phyloP scores from a whole-genome alignment of 1,140 invertebrate species.

The Littorina saxatilis region DNA sequence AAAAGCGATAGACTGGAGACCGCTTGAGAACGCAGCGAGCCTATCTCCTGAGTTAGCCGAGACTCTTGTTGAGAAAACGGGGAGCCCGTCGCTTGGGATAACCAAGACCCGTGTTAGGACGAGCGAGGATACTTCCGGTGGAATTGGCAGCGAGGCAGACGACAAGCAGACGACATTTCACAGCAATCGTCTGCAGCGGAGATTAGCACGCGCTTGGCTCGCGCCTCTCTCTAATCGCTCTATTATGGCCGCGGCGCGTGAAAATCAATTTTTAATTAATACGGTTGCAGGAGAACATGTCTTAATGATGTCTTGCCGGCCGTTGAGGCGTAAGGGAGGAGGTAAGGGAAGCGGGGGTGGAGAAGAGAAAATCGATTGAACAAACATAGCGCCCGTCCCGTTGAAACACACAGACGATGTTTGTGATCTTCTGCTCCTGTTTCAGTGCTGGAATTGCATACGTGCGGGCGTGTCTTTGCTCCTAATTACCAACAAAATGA shows the following conservation, averaged over 20 bases:
- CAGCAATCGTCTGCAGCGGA: constrained; percentile 30
- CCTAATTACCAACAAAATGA: no score
- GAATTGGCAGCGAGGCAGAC: not conserved
- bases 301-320: constrained; percentile 21
- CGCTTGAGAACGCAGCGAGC: not conserved
- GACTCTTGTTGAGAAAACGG: constrained; percentile 11
- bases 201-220: constrained; percentile 10
- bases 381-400: not conserved
- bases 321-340: not conserved
- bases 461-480: no score
- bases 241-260: constrained; percentile 23
- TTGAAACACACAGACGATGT: no score
- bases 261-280: constrained; percentile 40
- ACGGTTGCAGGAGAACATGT: constrained; percentile 24
- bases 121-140: constrained; percentile 29
- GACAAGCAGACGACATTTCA: constrained; percentile 35
- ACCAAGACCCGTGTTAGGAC: constrained; percentile 18
- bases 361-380: not conserved
- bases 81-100: constrained; percentile 8
- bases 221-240: constrained; percentile 20
- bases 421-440: no score
- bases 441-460: no score
- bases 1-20: constrained; percentile 25
- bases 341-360: not conserved
- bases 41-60: constrained; percentile 2